Percentiles rank a stretch among this genome's conserved stretches.
Conservation (phyloP, 2,113 vertebrate species). For the Corythoichthys haematopterus region DNA sequence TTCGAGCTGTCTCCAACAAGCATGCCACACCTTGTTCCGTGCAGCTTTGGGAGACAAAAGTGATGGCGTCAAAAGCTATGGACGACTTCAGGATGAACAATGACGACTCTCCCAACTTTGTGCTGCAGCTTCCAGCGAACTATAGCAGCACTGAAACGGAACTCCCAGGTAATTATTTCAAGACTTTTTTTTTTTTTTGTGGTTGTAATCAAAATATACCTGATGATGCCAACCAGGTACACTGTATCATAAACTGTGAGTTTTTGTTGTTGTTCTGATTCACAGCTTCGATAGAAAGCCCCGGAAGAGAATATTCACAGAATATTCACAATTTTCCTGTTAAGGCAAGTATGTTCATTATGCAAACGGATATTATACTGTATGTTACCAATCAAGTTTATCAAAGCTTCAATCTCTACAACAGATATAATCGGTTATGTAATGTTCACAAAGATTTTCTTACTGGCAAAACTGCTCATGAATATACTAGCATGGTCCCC, state of each 20-base stretch:
- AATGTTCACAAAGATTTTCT: not conserved
- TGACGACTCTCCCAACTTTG: constrained; percentile 70
- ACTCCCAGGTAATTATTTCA: constrained; percentile 54
- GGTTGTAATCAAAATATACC: not conserved
- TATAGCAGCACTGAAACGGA: constrained; percentile 70
- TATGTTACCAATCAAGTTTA: not conserved
- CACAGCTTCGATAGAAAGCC: constrained; percentile 73
- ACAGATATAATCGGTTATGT: not conserved
- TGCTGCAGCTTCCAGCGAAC: constrained; percentile 77
- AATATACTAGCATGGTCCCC: not conserved
- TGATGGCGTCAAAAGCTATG: constrained; percentile 89
- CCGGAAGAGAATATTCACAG: constrained; percentile 72
- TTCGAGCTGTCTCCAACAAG: constrained; percentile 9
- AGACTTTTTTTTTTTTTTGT: not conserved
- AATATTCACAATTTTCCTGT: constrained; percentile 70
- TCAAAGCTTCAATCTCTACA: not conserved
- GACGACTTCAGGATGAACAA: constrained; percentile 82
- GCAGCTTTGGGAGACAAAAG: constrained; percentile 93
- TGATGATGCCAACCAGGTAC: not conserved
- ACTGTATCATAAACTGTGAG: not conserved
- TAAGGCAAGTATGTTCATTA: constrained; percentile 61
- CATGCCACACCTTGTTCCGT: constrained; percentile 26
- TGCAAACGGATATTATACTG: not conserved
- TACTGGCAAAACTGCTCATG: not conserved
- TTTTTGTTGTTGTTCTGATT: not conserved